Evolutionary conservation across 1,140 invertebrate genomes (phyloP).

Genomic region (Tenebrio molitor): DNA sequence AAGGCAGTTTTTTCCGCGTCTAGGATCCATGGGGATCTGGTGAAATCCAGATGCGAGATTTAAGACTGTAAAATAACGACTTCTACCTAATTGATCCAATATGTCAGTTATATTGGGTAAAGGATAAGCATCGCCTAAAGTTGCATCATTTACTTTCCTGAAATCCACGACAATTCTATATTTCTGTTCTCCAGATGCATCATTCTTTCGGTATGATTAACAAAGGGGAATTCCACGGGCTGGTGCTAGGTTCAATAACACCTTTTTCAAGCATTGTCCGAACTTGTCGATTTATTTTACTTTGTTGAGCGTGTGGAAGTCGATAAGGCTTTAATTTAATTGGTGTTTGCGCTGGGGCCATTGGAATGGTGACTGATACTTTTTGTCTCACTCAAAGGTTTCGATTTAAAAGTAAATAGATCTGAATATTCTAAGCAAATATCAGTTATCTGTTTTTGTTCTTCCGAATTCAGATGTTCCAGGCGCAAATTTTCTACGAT

Average conservation of each 20-base stretch:
- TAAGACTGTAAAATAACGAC: slow-evolving; percentile 67
- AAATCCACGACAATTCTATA: slow-evolving; percentile 64
- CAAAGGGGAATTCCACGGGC: slow-evolving; percentile 49
- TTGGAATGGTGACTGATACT: slow-evolving; percentile 29
- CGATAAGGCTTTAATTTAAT: slow-evolving; percentile 45
- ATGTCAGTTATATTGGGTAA: slow-evolving; percentile 69
- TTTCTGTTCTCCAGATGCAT: slow-evolving; percentile 55
- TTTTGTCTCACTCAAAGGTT: not conserved
- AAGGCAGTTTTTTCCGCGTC: slow-evolving; percentile 65
- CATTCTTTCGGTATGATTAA: slow-evolving; percentile 55
- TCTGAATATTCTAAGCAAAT: not conserved
- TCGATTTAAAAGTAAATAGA: not conserved
- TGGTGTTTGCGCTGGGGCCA: not conserved
- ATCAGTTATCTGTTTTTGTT: not conserved
- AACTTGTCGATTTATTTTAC: slow-evolving; percentile 54
- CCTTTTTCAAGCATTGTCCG: slow-evolving; percentile 46
- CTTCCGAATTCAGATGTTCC: not conserved
- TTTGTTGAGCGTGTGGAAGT: slow-evolving; percentile 47
- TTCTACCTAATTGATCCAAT: slow-evolving; percentile 65
- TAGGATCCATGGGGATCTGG: slow-evolving; percentile 67
- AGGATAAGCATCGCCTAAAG: slow-evolving; percentile 66
- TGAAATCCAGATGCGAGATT: slow-evolving; percentile 69
- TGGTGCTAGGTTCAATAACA: slow-evolving; percentile 45
- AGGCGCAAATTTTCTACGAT: not conserved
- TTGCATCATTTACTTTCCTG: slow-evolving; percentile 62